Conservation (phyloP, 2,113 vertebrate species). For the Gymnarchus niloticus region DNA sequence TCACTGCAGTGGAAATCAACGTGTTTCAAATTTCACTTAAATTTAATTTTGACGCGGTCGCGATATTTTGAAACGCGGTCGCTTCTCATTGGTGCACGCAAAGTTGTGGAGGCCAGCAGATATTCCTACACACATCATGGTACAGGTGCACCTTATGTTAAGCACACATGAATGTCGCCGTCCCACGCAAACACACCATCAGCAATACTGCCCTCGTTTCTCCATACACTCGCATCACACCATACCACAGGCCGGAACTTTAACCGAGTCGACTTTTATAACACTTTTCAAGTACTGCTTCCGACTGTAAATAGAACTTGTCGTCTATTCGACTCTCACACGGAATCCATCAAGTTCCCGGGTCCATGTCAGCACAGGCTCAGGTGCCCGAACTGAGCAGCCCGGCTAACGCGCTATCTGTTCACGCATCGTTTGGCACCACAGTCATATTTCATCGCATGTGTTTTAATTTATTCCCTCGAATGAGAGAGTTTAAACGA, state of each 20-base stretch:
- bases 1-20: not conserved
- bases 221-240: not conserved
- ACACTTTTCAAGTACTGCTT: not conserved
- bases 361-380: conserved; percentile 1
- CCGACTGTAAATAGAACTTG: not conserved
- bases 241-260: conserved; percentile 7
- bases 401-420: not conserved
- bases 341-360: conserved; percentile 6
- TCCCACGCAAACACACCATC: not conserved
- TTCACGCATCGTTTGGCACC: not conserved
- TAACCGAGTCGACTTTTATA: not conserved
- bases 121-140: not conserved
- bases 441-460: conserved; percentile 8
- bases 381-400: conserved; percentile 15
- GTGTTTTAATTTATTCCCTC: not conserved
- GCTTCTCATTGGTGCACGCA: not conserved
- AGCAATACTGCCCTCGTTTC: not conserved
- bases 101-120: not conserved
- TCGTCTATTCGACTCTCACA: not conserved
- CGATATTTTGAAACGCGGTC: not conserved
- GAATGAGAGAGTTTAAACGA: not conserved
- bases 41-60: not conserved
- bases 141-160: conserved; percentile 38
- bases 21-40: not conserved
- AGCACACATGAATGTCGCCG: conserved; percentile 33